Evolutionary conservation across 2,113 vertebrate species (phyloP).

Genomic region (Pedetes capensis): DNA sequence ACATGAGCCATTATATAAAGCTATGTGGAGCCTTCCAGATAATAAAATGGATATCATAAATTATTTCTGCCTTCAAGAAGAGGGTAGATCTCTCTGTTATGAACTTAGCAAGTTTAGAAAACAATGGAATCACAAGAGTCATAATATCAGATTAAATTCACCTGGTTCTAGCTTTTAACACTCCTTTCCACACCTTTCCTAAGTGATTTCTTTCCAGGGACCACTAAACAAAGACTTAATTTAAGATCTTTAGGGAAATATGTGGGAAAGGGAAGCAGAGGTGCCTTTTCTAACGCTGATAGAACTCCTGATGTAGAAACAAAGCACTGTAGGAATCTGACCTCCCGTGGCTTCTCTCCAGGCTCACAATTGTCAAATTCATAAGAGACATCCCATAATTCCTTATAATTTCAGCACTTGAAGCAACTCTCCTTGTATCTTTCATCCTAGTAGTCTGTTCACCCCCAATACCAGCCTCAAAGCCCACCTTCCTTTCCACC

Average conservation of each 20-base stretch:
- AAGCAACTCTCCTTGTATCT: neutral
- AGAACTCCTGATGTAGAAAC: neutral
- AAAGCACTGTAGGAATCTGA: neutral
- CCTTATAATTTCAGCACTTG: neutral
- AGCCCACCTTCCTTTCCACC: neutral
- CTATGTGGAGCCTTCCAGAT: constrained; percentile 36
- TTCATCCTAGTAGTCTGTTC: fast-evolving
- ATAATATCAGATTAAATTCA: neutral
- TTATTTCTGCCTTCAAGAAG: constrained; percentile 44
- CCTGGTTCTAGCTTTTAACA: neutral
- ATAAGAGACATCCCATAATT: neutral
- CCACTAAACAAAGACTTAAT: neutral
- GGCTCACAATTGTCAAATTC: neutral
- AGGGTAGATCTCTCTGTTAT: neutral
- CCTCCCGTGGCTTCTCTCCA: neutral
- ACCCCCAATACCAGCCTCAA: neutral
- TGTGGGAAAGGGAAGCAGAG: neutral
- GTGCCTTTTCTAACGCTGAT: neutral
- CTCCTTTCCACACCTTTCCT: neutral
- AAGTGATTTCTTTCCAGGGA: neutral
- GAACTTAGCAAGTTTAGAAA: constrained; percentile 16
- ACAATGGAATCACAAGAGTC: neutral
- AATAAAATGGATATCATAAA: constrained; percentile 59
- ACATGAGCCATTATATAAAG: constrained; percentile 51
- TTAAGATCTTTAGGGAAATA: neutral